These are phyloP conservation scores for Oxytorus armatus DNA, from an alignment of 2,888 invertebrate genomes.

Conservation along the genomic window DNA sequence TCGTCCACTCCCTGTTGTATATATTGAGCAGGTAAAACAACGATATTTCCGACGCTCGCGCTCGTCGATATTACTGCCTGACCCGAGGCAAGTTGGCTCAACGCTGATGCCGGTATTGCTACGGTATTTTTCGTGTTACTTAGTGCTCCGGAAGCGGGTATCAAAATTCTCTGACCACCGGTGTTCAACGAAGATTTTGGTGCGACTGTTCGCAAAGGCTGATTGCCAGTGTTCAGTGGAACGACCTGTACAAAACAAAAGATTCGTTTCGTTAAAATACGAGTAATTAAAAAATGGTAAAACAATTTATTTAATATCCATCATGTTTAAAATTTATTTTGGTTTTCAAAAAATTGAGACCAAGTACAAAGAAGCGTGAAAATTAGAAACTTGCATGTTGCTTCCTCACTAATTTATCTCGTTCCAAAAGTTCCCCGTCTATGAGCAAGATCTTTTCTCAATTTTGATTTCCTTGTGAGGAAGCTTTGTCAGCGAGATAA, in stretches of 20 bases:
- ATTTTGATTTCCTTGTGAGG: too few relatives aligned
- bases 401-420: too few relatives aligned
- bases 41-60: constrained; percentile 85
- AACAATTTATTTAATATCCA: too few relatives aligned
- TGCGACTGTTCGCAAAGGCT: constrained; percentile 82
- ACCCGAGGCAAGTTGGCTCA: constrained; percentile 83
- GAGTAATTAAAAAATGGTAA: too few relatives aligned
- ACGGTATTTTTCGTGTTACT: constrained; percentile 80
- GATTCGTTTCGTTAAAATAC: too few relatives aligned
- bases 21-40: constrained; percentile 87
- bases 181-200: constrained; percentile 82
- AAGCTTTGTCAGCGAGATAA: too few relatives aligned
- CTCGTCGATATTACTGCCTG: constrained; percentile 82
- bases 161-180: constrained; percentile 82
- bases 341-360: too few relatives aligned
- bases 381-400: too few relatives aligned
- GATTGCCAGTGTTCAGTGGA: constrained; percentile 80
- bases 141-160: constrained; percentile 82
- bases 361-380: too few relatives aligned
- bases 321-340: too few relatives aligned
- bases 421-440: too few relatives aligned
- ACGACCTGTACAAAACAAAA: constrained; percentile 75
- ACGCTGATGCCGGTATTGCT: constrained; percentile 83
- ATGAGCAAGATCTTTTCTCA: too few relatives aligned
- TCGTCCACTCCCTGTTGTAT: constrained; percentile 83